Evolutionary conservation across 2,888 invertebrate species (phyloP).

Genomic region (Orthonevra nobilis): DNA sequence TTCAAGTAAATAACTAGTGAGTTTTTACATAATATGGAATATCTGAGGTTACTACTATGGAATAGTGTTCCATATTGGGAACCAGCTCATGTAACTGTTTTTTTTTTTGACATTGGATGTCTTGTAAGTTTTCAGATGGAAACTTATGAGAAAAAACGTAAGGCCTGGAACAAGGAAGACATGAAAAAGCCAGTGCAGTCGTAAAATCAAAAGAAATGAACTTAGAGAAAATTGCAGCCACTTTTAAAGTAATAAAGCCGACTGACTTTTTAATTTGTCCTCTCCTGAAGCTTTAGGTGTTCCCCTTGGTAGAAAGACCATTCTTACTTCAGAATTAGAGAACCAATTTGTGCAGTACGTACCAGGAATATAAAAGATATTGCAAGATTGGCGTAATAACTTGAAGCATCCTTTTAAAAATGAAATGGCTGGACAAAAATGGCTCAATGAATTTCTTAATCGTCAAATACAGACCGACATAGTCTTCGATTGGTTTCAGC

Average conservation of each 20-base stretch:
- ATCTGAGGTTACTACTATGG: slow-evolving; percentile 2
- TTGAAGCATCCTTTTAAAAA: slow-evolving; percentile 5
- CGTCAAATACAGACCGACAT: background rate
- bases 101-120: background rate
- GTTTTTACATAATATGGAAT: slow-evolving; percentile 11
- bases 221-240: background rate
- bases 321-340: background rate
- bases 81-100: slow-evolving; percentile 1
- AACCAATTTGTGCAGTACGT: slow-evolving; percentile 3
- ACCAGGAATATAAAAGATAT: background rate
- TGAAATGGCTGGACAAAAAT: slow-evolving; percentile 3
- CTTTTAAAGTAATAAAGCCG: background rate
- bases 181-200: slow-evolving; percentile 5
- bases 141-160: slow-evolving; percentile 10
- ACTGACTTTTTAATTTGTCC: slow-evolving; percentile 1
- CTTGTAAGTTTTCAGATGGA: slow-evolving; percentile 9
- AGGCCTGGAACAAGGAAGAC: slow-evolving; percentile 1
- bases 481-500: background rate
- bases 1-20: slow-evolving; percentile 5
- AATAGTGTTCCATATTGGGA: background rate
- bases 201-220: slow-evolving; percentile 10
- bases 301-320: background rate
- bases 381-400: background rate
- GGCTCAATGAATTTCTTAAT: background rate
- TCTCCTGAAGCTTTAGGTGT: background rate